phyloP scores from a whole-genome alignment of 2,113 vertebrate species.

The Diadophis punctatus region DNA sequence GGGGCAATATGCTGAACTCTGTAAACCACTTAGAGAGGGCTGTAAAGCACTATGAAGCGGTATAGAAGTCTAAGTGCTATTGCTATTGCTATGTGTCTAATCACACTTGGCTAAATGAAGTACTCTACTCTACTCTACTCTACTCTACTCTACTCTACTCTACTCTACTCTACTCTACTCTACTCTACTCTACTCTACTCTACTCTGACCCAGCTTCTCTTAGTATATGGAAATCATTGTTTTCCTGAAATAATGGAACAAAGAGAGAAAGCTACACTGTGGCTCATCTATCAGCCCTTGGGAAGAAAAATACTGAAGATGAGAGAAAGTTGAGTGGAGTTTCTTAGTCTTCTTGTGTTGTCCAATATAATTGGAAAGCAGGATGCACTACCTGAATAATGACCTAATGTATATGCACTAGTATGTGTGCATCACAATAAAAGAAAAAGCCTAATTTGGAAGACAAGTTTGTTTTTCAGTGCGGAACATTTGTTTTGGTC shows the following conservation, averaged over 20 bases:
- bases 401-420: background rate
- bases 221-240: background rate
- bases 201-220: background rate
- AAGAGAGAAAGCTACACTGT: background rate
- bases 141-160: too few species aligned
- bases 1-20: too few species aligned
- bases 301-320: background rate
- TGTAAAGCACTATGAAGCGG: too few species aligned
- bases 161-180: background rate
- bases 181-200: too few species aligned
- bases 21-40: too few species aligned
- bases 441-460: background rate
- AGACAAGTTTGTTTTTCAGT: background rate
- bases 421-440: background rate
- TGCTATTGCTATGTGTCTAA: background rate
- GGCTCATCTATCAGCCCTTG: background rate
- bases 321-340: background rate
- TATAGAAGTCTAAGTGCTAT: too few species aligned
- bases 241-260: background rate
- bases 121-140: too few species aligned
- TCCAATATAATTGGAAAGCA: background rate
- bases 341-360: background rate
- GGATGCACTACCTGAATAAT: background rate
- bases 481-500: background rate
- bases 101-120: background rate